phyloP scores from a whole-genome alignment of 2,113 vertebrate genomes.

The Odontesthes bonariensis region DNA sequence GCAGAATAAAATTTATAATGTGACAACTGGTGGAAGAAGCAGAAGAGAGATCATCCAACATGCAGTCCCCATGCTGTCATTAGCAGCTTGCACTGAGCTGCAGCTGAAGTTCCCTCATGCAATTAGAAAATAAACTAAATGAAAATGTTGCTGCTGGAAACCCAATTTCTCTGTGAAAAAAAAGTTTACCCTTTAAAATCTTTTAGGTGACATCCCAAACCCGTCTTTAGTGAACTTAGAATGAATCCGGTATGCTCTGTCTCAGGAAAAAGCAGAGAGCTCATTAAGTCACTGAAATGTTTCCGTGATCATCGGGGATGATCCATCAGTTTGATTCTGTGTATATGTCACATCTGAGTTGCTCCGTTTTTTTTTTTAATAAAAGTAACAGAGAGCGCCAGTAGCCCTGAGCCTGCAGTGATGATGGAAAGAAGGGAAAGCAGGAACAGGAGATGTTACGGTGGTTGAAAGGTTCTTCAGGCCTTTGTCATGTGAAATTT shows the following conservation, averaged over 20 bases:
- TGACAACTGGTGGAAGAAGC: slow-evolving; percentile 39
- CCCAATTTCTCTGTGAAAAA: background rate
- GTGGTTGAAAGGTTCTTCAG: slow-evolving; percentile 30
- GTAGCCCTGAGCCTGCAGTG: slow-evolving; percentile 46
- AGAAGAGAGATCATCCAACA: slow-evolving; percentile 66
- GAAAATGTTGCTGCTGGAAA: slow-evolving; percentile 3
- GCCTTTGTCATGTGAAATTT: background rate
- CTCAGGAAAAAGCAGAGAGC: slow-evolving; percentile 6
- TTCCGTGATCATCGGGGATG: background rate
- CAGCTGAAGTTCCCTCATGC: slow-evolving; percentile 20
- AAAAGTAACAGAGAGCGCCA: slow-evolving; percentile 46
- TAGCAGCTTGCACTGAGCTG: slow-evolving; percentile 13
- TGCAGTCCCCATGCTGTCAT: slow-evolving; percentile 52
- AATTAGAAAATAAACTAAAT: slow-evolving; percentile 37
- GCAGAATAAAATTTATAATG: too few species aligned
- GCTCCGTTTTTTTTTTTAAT: slow-evolving; percentile 44
- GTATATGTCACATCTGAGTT: slow-evolving; percentile 6
- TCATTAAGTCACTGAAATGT: background rate
- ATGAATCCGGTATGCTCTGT: background rate
- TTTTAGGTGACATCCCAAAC: background rate
- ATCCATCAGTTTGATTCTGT: too few species aligned
- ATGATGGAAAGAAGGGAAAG: slow-evolving; percentile 50
- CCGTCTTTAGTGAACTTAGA: background rate
- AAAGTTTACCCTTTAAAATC: background rate
- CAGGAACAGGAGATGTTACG: slow-evolving; percentile 34